Conservation (phyloP, 2,888 invertebrate species). For the Cataglyphis albicans region DNA sequence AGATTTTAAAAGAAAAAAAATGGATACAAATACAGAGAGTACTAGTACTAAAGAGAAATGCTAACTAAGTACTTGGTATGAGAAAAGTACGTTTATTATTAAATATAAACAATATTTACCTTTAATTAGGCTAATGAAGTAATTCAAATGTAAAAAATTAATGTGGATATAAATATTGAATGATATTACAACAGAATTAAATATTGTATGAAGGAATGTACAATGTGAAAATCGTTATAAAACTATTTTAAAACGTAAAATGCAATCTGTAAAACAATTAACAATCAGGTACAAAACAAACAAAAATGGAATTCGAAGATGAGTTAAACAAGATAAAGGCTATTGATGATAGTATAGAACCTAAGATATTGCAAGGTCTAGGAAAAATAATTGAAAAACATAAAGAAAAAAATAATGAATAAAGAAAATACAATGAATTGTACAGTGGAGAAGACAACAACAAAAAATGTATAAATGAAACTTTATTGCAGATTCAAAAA, state of each 20-base stretch:
- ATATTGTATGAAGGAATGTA: background rate
- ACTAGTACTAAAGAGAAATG: too few species aligned
- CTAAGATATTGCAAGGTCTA: slow-evolving; percentile 13
- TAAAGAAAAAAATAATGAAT: background rate
- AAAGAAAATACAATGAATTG: background rate
- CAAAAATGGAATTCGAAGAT: slow-evolving; percentile 18
- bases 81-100: slow-evolving; percentile 13
- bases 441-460: background rate
- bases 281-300: slow-evolving; percentile 13
- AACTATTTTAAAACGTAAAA: slow-evolving; percentile 20
- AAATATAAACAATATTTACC: slow-evolving; percentile 8
- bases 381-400: slow-evolving; percentile 14
- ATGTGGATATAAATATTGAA: slow-evolving; percentile 25
- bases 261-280: background rate
- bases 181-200: background rate
- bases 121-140: background rate
- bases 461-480: slow-evolving; percentile 17
- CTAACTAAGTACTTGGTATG: background rate
- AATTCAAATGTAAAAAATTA: slow-evolving; percentile 8
- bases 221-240: slow-evolving; percentile 22
- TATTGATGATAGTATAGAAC: slow-evolving; percentile 21
- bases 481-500: slow-evolving; percentile 1
- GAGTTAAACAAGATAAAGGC: slow-evolving; percentile 25
- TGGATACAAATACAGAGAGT: background rate
- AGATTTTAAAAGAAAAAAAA: too few species aligned